These are phyloP conservation scores for Pituophis catenifer DNA, from an alignment of 2,113 vertebrate species.

Conservation along the genomic window DNA sequence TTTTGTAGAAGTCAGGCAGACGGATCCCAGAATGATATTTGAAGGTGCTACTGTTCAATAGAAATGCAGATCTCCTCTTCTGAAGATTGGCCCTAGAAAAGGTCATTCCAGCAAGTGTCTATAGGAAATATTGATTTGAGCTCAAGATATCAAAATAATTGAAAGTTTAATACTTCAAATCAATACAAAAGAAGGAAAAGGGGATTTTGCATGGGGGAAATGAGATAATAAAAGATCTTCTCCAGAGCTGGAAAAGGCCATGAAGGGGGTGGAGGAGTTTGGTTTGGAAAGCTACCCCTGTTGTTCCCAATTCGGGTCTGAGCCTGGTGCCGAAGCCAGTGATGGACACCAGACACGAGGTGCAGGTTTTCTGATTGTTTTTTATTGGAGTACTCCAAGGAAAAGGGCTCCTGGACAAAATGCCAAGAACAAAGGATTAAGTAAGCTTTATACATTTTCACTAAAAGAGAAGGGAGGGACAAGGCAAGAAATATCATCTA, in stretches of 20 bases:
- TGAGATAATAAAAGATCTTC: background rate
- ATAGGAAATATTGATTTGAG: slow-evolving; percentile 5
- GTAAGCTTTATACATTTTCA: too few relatives aligned
- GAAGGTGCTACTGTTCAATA: fast-evolving
- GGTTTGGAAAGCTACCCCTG: background rate
- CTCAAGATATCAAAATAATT: slow-evolving; percentile 46
- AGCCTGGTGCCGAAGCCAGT: too few relatives aligned
- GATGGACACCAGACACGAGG: too few relatives aligned
- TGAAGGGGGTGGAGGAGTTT: background rate
- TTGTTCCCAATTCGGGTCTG: too few relatives aligned
- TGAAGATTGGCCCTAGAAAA: slow-evolving; percentile 14
- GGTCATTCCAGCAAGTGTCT: slow-evolving; percentile 11
- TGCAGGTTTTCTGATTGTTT: too few relatives aligned
- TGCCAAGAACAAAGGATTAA: too few relatives aligned
- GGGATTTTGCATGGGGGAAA: fast-evolving
- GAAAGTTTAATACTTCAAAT: slow-evolving; percentile 29
- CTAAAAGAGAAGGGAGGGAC: too few relatives aligned
- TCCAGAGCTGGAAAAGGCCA: background rate
- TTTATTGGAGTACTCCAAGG: too few relatives aligned
- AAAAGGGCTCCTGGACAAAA: too few relatives aligned
- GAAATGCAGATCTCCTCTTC: background rate
- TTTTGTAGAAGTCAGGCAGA: background rate
- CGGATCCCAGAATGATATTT: background rate
- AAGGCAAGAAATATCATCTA: too few relatives aligned
- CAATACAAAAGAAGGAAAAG: background rate